Evolutionary conservation across 2,888 invertebrate genomes (phyloP).

Genomic region (Formica aserva): DNA sequence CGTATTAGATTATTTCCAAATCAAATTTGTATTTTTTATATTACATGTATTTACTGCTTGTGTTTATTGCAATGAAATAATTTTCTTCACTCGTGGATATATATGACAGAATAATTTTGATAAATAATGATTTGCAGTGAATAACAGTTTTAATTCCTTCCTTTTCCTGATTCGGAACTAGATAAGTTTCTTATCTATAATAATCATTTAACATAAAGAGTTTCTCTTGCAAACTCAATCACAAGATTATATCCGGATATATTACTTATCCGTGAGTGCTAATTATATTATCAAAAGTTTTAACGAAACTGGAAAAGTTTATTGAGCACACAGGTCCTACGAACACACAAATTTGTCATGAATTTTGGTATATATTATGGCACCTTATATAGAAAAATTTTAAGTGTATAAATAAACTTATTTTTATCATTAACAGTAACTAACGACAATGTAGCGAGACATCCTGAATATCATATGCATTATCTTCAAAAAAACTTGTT

Average conservation of each 20-base stretch:
- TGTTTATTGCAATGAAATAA: not conserved
- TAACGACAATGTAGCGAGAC: not conserved
- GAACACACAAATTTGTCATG: slow-evolving; percentile 34
- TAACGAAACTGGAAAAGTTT: not conserved
- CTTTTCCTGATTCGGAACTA: slow-evolving; percentile 23
- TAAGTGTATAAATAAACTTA: not conserved
- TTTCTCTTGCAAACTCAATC: slow-evolving; percentile 50
- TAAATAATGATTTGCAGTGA: not conserved
- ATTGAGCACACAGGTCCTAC: not conserved
- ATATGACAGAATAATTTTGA: not conserved
- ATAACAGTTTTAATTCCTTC: not conserved
- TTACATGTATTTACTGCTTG: not conserved
- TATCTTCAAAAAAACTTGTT: not conserved
- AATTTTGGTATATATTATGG: slow-evolving; percentile 61
- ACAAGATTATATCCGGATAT: slow-evolving; percentile 36
- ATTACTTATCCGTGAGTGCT: not conserved
- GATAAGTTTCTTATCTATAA: slow-evolving; percentile 50
- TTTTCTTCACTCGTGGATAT: not conserved
- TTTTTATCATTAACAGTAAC: not conserved
- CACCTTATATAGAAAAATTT: not conserved
- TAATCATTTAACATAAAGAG: slow-evolving; percentile 24
- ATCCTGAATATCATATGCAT: not conserved
- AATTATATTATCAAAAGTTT: slow-evolving; percentile 11
- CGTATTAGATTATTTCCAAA: not conserved
- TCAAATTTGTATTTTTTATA: not conserved